Percentiles rank a stretch among this genome's conserved stretches.
phyloP scores from a whole-genome alignment of 2,113 vertebrate genomes.

The Leptobrachium ailaonicum region DNA sequence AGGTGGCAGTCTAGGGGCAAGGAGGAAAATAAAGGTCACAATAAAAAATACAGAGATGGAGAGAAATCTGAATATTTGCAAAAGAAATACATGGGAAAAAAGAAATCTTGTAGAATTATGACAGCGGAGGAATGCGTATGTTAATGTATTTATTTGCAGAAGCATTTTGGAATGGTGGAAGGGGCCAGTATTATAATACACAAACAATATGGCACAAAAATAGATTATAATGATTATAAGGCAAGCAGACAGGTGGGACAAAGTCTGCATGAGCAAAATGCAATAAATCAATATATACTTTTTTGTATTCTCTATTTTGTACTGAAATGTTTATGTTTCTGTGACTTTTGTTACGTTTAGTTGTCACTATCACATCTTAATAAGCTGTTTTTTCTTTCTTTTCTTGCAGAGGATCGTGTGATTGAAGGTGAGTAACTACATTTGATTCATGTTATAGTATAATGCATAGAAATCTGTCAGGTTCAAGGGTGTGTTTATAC shows the following conservation, averaged over 20 bases:
- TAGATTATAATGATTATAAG: background rate
- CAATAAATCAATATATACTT: background rate
- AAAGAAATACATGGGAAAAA: background rate
- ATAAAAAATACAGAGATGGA: background rate
- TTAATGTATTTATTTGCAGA: background rate
- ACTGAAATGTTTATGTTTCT: background rate
- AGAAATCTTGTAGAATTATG: background rate
- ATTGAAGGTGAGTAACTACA: conserved; percentile 47
- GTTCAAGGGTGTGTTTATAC: background rate
- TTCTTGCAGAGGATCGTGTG: conserved; percentile 39
- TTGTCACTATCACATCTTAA: background rate
- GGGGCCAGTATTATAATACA: background rate
- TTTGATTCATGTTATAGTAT: conserved; percentile 11
- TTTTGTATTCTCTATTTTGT: background rate
- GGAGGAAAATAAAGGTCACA: conserved; percentile 42
- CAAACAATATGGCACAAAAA: too few species aligned
- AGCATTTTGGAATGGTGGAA: background rate
- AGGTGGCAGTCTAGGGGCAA: conserved; percentile 38
- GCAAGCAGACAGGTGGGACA: background rate
- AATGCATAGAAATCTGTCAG: background rate
- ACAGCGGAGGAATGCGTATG: background rate
- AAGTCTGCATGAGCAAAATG: too few species aligned
- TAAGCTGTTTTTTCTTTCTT: background rate
- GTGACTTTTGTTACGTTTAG: background rate
- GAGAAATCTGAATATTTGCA: background rate